Evolutionary conservation across 2,888 invertebrate genomes (phyloP).

Genomic region (Lasioglossum pauxillum): DNA sequence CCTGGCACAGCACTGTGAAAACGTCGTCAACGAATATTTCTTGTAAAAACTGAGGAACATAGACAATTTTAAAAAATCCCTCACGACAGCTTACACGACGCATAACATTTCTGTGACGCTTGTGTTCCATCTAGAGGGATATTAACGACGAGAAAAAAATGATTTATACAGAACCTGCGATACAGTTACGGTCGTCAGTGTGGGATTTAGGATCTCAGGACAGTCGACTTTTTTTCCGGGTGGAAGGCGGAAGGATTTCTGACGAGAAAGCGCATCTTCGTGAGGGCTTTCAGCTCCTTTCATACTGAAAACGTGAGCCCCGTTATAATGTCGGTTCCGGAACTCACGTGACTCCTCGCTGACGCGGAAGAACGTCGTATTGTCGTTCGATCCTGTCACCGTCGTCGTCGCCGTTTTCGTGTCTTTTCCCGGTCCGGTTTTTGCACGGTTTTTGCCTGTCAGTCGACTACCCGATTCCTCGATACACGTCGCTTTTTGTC

Average conservation of each 20-base stretch:
- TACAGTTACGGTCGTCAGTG: neutral
- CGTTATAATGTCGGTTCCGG: slow-evolving; percentile 42
- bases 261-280: slow-evolving; percentile 55
- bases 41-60: neutral
- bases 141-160: neutral
- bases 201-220: neutral
- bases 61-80: too few species aligned
- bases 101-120: neutral
- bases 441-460: neutral
- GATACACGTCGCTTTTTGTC: slow-evolving; percentile 12
- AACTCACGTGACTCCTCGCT: neutral
- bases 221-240: neutral
- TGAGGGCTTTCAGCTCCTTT: slow-evolving; percentile 47
- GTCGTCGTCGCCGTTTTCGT: neutral
- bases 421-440: neutral
- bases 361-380: neutral
- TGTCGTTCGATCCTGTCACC: slow-evolving; percentile 24
- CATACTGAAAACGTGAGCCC: slow-evolving; percentile 55
- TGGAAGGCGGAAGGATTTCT: slow-evolving; percentile 38
- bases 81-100: too few species aligned
- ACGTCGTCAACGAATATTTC: neutral
- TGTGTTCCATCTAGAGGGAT: neutral
- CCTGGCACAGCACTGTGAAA: too few species aligned
- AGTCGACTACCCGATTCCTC: neutral
- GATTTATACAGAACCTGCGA: neutral